These are phyloP conservation scores for Momotus momota DNA, from an alignment of 2,797 vertebrate species.

Conservation along the genomic window DNA sequence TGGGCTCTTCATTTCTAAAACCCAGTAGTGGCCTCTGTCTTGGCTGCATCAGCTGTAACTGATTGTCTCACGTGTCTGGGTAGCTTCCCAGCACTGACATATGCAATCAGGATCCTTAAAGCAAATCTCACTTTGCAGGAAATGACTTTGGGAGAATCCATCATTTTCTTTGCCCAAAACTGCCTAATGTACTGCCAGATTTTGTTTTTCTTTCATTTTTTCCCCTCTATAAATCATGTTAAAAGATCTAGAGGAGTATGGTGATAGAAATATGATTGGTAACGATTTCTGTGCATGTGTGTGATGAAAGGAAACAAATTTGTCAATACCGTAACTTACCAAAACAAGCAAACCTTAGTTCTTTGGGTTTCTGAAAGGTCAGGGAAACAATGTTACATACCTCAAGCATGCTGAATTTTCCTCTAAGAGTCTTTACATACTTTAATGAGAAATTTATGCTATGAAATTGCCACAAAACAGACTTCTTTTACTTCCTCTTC, in stretches of 20 bases:
- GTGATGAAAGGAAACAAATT: constrained; percentile 7
- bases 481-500: background rate
- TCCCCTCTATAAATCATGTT: background rate
- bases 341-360: background rate
- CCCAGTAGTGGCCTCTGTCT: constrained; percentile 6
- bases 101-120: background rate
- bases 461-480: background rate
- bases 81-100: constrained; percentile 25
- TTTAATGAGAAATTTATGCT: background rate
- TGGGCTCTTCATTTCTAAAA: background rate
- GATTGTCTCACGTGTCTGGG: background rate
- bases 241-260: background rate
- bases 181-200: background rate
- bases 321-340: background rate
- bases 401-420: background rate
- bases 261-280: constrained; percentile 1
- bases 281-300: background rate
- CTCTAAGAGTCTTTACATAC: background rate
- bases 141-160: constrained; percentile 13
- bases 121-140: constrained; percentile 25
- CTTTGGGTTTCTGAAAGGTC: background rate
- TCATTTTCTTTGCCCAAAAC: constrained; percentile 22
- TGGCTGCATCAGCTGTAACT: background rate
- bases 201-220: background rate
- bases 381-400: background rate